A percentile compares a stretch with the other conserved stretches of the same genome.
phyloP scores from a whole-genome alignment of 53 echinoderm and acorn worm species.

The Temnopleurus reevesii region DNA sequence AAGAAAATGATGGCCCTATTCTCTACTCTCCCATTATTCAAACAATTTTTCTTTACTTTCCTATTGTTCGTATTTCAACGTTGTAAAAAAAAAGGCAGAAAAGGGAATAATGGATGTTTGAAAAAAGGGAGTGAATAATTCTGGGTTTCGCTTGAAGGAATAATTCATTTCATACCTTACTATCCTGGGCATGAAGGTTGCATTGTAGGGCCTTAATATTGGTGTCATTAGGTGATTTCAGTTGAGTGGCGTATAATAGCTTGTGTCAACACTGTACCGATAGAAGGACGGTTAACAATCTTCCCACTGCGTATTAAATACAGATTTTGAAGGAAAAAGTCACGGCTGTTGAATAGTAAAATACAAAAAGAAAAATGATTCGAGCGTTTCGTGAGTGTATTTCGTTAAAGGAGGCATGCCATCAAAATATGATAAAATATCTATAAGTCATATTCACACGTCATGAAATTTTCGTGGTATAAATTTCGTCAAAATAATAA shows the following conservation, averaged over 20 bases:
- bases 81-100: background rate
- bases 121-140: background rate
- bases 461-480: no score
- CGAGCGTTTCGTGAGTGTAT: background rate
- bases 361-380: background rate
- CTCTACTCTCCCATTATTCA: background rate
- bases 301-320: constrained; percentile 17
- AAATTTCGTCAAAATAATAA: no score
- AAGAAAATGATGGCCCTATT: background rate
- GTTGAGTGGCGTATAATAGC: constrained; percentile 16
- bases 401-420: no score
- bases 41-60: background rate
- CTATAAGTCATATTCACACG: no score
- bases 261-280: background rate
- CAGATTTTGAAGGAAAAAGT: background rate
- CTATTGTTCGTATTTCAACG: background rate
- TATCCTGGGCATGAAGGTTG: background rate
- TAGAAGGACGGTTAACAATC: background rate
- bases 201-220: background rate
- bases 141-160: background rate
- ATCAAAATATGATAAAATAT: no score
- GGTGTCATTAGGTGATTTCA: background rate
- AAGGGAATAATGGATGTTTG: background rate
- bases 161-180: constrained; percentile 10
- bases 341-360: background rate